Evolutionary conservation across 2,888 invertebrate genomes (phyloP), one percentile per base, ranked within the genome.

Genomic region (Linnaemya tessellans): DNA sequence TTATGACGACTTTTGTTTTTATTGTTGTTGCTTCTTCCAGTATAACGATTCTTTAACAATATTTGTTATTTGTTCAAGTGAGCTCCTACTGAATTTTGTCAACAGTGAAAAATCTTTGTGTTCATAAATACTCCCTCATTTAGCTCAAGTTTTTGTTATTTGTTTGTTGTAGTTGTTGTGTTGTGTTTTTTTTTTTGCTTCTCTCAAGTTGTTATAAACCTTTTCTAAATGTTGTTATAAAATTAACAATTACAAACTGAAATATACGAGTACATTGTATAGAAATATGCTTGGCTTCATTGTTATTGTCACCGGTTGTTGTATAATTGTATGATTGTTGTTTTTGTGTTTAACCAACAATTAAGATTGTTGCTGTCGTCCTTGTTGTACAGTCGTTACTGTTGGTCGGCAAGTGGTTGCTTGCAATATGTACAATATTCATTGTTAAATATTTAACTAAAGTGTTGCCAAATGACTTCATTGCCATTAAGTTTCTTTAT

Each of bases 321-420:
- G 68, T 43, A 67, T 67, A 80, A 80, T 80, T 84, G 67, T 41
- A 62, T 70, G 73, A 73, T 73, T 79, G 64, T 75, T 84, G 62
- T 51, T 78, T 75, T 84, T 84, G 77, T 77, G 77, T 80, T 80
- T 84, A 80, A 84, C 80, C 80, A 80, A 80, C 80, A 77, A 84
- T 84, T 80, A 77, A 77, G 84, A 73, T 78, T 80, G 51, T 73
- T 78, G 78, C 30, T 41, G 64, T 70, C 60, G 78, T 70, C 51
- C 60, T 79, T 62, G 78, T 67, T 79, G 62, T 54, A 82, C 22
- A 73, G 71, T 67, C 67, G 25, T 68, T 80, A 51, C 75, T 79
- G 46, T 70, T 51, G 62, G 25, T 49, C 20, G 11, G 35, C n/a
- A 22, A 65, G 56, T 79, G 74, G 75, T 64, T 74, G 43, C 30